These are phyloP conservation scores for Apodemus speciosus DNA, from an alignment of 2,113 vertebrate species.

Conservation along the genomic window DNA sequence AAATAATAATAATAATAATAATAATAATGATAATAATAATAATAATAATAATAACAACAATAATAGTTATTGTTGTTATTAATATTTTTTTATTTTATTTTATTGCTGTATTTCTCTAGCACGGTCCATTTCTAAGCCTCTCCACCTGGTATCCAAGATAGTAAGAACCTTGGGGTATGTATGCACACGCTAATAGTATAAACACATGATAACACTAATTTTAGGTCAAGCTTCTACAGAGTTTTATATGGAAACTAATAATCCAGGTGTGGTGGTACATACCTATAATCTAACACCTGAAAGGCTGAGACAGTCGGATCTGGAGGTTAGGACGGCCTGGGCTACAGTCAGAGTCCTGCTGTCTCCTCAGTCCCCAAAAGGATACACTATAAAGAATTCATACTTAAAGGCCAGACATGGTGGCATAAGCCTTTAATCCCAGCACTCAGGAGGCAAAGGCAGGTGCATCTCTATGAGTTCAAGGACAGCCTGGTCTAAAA, in stretches of 20 bases:
- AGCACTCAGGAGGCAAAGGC: too few relatives aligned
- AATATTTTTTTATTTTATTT: too few relatives aligned
- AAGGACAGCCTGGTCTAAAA: too few relatives aligned
- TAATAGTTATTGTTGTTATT: too few relatives aligned
- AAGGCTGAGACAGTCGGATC: neutral
- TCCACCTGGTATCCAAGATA: neutral
- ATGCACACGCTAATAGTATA: neutral
- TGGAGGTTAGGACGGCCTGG: neutral
- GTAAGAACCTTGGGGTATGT: too few relatives aligned
- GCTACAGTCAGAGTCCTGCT: neutral
- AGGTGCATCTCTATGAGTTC: too few relatives aligned
- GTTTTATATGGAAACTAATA: neutral
- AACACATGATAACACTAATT: neutral
- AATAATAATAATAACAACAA: too few relatives aligned
- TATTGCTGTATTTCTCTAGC: conserved; percentile 7
- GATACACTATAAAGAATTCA: neutral
- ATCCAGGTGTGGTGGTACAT: neutral
- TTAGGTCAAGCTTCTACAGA: neutral
- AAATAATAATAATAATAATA: too few relatives aligned
- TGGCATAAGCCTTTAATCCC: too few relatives aligned
- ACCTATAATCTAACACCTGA: neutral
- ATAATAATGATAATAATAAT: too few relatives aligned
- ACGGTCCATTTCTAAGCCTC: neutral
- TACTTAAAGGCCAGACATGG: neutral
- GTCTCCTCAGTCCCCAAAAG: neutral